These are phyloP conservation scores for Arenicola marina DNA, from an alignment of 2,888 invertebrate genomes.

Conservation along the genomic window DNA sequence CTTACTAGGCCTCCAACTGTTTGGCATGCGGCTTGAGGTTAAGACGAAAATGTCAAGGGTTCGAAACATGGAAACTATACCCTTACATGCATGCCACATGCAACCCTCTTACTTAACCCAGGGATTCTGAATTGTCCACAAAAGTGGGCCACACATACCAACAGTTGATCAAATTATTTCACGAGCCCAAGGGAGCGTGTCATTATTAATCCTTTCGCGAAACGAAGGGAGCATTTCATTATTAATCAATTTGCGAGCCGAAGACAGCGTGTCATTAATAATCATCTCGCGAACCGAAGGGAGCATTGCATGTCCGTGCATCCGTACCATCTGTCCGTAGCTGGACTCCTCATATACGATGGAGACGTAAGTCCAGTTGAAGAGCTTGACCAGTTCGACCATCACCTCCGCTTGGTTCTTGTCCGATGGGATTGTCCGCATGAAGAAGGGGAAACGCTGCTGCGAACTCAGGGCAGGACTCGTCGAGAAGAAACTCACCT, in stretches of 20 bases:
- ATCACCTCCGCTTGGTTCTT: slow-evolving; percentile 88
- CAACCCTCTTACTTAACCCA: too few species aligned
- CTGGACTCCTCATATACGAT: slow-evolving; percentile 95
- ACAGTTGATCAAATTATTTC: too few species aligned
- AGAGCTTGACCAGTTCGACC: slow-evolving; percentile 85
- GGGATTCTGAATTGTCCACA: too few species aligned
- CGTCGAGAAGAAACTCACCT: slow-evolving; percentile 96
- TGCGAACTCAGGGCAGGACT: slow-evolving; percentile 93
- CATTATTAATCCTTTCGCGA: too few species aligned
- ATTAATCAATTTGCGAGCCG: neutral
- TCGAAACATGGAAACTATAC: too few species aligned
- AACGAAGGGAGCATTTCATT: neutral
- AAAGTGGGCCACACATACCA: too few species aligned
- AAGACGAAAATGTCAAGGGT: too few species aligned
- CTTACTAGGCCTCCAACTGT: too few species aligned
- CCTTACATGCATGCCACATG: too few species aligned
- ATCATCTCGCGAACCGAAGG: neutral
- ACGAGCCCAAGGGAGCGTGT: too few species aligned
- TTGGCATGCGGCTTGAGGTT: too few species aligned
- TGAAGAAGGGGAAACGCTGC: slow-evolving; percentile 92
- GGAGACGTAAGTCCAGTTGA: slow-evolving; percentile 93
- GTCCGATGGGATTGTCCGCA: slow-evolving; percentile 92
- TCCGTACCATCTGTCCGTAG: slow-evolving; percentile 83
- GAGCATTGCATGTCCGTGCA: neutral
- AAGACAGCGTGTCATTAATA: neutral